phyloP scores from a whole-genome alignment of 2,888 invertebrate genomes.

The Tenthredo livida region DNA sequence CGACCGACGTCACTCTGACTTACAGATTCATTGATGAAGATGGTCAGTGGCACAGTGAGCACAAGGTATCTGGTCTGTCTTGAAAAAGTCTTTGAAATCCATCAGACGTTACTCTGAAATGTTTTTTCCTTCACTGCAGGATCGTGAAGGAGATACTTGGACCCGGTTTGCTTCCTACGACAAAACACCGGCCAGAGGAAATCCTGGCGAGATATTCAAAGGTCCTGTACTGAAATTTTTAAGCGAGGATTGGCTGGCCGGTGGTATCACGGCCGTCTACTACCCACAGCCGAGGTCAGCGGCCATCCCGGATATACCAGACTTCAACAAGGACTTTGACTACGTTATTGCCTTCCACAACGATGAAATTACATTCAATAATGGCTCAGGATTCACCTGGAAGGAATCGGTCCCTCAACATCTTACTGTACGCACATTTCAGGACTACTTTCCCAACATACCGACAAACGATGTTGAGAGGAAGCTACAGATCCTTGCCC shows the following conservation, averaged over 20 bases:
- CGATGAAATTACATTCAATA: conserved; percentile 28
- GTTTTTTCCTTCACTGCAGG: neutral
- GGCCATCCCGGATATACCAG: conserved; percentile 50
- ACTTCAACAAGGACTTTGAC: conserved; percentile 43
- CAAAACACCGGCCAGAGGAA: neutral
- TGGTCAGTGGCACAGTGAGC: conserved; percentile 51
- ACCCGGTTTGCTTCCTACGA: conserved; percentile 48
- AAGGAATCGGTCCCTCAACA: neutral
- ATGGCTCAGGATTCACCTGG: conserved; percentile 40
- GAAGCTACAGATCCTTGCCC: neutral
- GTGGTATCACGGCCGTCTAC: conserved; percentile 35
- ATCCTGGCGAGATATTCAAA: conserved; percentile 20
- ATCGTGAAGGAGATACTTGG: neutral
- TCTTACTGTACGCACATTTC: neutral
- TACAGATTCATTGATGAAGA: conserved; percentile 51
- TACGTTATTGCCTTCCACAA: neutral
- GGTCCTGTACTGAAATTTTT: conserved; percentile 24
- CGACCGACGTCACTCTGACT: conserved; percentile 50
- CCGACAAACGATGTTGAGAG: conserved; percentile 24
- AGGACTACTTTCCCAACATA: conserved; percentile 50
- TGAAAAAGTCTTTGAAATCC: neutral
- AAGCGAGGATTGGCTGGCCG: conserved; percentile 49
- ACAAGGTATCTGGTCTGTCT: conserved; percentile 23
- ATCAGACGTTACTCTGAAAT: neutral
- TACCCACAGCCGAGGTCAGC: conserved; percentile 42